Evolutionary conservation across 2,888 invertebrate genomes (phyloP).

Genomic region (Aphidius colemani): DNA sequence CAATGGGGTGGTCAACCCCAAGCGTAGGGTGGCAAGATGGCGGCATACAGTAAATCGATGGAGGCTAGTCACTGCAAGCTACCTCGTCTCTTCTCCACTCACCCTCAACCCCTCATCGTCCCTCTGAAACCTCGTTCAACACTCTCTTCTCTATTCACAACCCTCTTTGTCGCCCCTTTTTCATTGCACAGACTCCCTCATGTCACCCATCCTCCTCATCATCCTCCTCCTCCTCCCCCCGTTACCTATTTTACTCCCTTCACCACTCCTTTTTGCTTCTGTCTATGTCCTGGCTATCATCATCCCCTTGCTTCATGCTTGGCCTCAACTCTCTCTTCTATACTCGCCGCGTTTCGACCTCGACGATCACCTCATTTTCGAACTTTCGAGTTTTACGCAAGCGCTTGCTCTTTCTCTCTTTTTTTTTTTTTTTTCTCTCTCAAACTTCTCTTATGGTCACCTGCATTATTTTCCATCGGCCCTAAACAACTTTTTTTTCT

Average conservation of each 20-base stretch:
- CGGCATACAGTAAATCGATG: conserved; percentile 61
- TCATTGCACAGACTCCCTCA: conserved; percentile 14
- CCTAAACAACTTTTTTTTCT: conserved; percentile 19
- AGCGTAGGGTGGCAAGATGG: conserved; percentile 60
- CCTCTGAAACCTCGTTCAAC: conserved; percentile 40
- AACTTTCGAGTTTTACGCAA: conserved; percentile 59
- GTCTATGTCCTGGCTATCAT: too few species aligned
- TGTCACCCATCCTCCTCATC: conserved; percentile 32
- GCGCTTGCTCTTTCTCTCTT: conserved; percentile 46
- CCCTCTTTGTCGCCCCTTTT: conserved; percentile 32
- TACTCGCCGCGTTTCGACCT: conserved; percentile 34
- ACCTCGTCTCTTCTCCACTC: conserved; percentile 53
- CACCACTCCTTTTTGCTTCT: neutral
- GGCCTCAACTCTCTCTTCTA: conserved; percentile 14
- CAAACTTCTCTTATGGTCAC: conserved; percentile 28
- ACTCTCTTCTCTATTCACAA: conserved; percentile 40
- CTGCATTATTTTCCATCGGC: conserved; percentile 40
- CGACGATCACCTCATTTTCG: conserved; percentile 56
- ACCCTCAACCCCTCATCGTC: conserved; percentile 37
- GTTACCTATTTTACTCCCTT: conserved; percentile 31
- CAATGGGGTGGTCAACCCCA: conserved; percentile 56
- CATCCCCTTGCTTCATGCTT: conserved; percentile 20
- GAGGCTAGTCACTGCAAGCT: conserved; percentile 61
- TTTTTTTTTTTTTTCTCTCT: too few species aligned
- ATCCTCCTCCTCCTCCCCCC: conserved; percentile 35